phyloP scores from a whole-genome alignment of 2,113 vertebrate genomes.

The Nipponia nippon region DNA sequence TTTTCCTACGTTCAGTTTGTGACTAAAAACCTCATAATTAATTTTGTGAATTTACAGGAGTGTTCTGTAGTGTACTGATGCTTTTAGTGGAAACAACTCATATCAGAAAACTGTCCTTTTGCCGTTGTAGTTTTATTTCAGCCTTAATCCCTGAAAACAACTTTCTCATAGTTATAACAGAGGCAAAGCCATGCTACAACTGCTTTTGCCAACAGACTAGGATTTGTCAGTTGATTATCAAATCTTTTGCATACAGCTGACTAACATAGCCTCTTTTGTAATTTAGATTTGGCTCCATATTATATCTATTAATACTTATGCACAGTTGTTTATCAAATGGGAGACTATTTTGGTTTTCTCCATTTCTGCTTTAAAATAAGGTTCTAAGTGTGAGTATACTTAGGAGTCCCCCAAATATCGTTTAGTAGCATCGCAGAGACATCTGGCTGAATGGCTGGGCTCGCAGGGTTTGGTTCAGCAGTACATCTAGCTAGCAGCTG shows the following conservation, averaged over 20 bases:
- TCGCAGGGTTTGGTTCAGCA: background rate
- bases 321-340: background rate
- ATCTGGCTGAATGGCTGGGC: background rate
- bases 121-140: background rate
- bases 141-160: background rate
- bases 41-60: background rate
- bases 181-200: background rate
- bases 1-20: background rate
- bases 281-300: background rate
- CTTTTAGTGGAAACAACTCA: background rate
- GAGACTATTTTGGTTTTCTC: background rate
- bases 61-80: background rate
- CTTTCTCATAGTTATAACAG: background rate
- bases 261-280: background rate
- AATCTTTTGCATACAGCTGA: background rate
- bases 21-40: background rate
- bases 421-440: background rate
- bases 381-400: background rate
- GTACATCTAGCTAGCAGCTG: background rate
- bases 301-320: background rate
- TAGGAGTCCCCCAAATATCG: rapidly evolving
- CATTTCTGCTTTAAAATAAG: background rate
- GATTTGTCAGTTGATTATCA: background rate
- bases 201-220: background rate
- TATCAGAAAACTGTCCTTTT: background rate